Percentiles rank a stretch among this genome's conserved stretches.
Evolutionary conservation across 2,888 invertebrate genomes (phyloP).

Genomic region (Encarsia formosa): DNA sequence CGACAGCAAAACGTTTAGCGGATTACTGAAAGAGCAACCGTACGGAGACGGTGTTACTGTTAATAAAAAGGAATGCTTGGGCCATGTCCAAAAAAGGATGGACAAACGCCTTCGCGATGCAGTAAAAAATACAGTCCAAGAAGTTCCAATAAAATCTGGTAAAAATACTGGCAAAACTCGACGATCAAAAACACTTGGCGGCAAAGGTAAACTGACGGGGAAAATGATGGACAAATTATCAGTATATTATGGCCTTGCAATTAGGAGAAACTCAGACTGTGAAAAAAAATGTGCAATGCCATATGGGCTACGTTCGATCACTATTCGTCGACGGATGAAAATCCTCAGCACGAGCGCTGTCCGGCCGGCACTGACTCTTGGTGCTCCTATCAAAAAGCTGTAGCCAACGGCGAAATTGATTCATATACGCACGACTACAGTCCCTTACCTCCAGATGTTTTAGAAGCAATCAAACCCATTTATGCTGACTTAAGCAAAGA

Average conservation of each 20-base stretch:
- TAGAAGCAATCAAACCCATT: slow-evolving; percentile 14
- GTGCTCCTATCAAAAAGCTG: slow-evolving; percentile 29
- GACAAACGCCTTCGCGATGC: no score
- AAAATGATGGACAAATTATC: slow-evolving; percentile 23
- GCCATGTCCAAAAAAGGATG: no score
- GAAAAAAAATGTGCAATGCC: slow-evolving; percentile 27
- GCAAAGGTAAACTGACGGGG: slow-evolving; percentile 22
- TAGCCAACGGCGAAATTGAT: slow-evolving; percentile 6
- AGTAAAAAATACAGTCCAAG: no score
- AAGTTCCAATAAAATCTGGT: no score
- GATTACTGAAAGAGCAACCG: no score
- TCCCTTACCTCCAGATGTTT: slow-evolving; percentile 10
- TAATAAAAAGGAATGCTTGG: no score
- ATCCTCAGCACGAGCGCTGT: slow-evolving; percentile 28
- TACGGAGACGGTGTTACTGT: no score
- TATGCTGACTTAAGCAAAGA: slow-evolving; percentile 22
- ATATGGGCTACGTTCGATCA: slow-evolving; percentile 28
- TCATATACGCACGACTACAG: slow-evolving; percentile 19
- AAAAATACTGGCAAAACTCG: no score
- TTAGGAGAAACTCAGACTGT: slow-evolving; percentile 23
- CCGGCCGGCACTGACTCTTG: slow-evolving; percentile 28
- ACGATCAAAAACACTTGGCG: slow-evolving; percentile 17
- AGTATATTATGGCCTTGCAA: slow-evolving; percentile 24
- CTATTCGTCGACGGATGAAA: slow-evolving; percentile 25
- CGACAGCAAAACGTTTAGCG: no score